phyloP scores from a whole-genome alignment of 1,140 invertebrate species.

The Drosophila sechellia region DNA sequence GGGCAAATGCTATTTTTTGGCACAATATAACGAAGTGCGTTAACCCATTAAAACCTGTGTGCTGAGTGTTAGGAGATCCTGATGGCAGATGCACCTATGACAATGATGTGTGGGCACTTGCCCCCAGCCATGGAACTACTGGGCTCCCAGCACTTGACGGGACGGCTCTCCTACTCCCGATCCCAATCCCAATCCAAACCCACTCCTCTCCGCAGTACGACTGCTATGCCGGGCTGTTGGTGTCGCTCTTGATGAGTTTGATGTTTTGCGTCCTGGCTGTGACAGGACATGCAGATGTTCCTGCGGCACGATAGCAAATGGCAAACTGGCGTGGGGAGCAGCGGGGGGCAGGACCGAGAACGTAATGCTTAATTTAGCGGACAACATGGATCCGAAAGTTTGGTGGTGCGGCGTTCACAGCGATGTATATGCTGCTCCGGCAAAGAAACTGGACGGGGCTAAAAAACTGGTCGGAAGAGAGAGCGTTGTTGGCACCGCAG shows the following conservation, averaged over 20 bases:
- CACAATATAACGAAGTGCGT: no score
- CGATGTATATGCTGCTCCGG: no score
- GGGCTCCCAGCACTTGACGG: constrained; percentile 40
- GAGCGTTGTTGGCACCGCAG: constrained; percentile 61
- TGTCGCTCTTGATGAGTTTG: constrained; percentile 77
- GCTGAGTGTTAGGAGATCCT: constrained; percentile 8
- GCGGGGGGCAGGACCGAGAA: constrained; percentile 14
- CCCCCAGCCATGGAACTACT: constrained; percentile 54
- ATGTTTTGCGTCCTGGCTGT: constrained; percentile 75
- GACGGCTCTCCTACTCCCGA: background rate
- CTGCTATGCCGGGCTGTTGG: constrained; percentile 30
- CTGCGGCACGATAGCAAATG: constrained; percentile 28
- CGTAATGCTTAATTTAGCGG: constrained; percentile 80
- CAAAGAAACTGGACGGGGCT: constrained; percentile 9
- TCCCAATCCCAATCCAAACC: no score
- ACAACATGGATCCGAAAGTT: constrained; percentile 65
- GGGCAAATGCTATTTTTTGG: no score
- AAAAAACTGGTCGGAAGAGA: constrained; percentile 30
- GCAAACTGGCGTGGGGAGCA: no score
- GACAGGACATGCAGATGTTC: constrained; percentile 81
- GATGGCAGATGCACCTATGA: constrained; percentile 40
- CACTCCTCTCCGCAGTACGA: background rate
- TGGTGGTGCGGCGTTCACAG: constrained; percentile 29
- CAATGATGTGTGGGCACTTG: constrained; percentile 56
- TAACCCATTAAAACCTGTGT: background rate